Conservation (phyloP, 2,888 invertebrate genomes). For the Protonemura montana region DNA sequence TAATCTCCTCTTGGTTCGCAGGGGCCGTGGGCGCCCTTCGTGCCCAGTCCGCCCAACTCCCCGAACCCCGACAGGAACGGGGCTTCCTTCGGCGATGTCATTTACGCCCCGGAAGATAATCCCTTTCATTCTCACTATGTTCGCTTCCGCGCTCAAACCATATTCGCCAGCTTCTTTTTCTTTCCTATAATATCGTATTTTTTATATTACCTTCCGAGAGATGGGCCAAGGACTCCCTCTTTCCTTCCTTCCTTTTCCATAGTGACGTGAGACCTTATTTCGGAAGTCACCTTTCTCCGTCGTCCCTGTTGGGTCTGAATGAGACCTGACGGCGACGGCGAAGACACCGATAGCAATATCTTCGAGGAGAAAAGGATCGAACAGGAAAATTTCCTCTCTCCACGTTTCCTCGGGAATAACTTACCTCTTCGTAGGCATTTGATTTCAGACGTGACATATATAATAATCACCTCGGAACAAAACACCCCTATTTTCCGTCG, state of each 20-base stretch:
- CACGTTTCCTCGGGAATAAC: neutral
- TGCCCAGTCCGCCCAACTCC: neutral
- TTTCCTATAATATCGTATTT: neutral
- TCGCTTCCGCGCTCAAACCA: neutral
- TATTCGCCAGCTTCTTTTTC: neutral
- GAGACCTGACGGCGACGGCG: neutral
- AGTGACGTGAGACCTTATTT: neutral
- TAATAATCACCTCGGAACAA: neutral
- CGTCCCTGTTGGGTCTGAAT: neutral
- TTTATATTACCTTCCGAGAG: neutral
- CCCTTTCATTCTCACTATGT: neutral
- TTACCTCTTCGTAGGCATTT: neutral
- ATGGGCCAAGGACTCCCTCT: neutral
- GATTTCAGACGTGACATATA: neutral
- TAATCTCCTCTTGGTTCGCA: neutral
- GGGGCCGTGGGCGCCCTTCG: neutral
- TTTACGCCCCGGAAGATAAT: constrained; percentile 12
- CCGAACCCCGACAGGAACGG: neutral
- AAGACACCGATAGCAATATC: neutral
- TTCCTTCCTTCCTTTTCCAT: neutral
- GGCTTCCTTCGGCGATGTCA: constrained; percentile 2
- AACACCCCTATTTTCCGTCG: neutral
- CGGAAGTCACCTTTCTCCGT: neutral
- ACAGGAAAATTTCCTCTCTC: neutral
- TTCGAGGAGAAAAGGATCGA: neutral